These are phyloP conservation scores for Clarias macrocephalus DNA, from an alignment of 2,113 vertebrate species.

Conservation along the genomic window DNA sequence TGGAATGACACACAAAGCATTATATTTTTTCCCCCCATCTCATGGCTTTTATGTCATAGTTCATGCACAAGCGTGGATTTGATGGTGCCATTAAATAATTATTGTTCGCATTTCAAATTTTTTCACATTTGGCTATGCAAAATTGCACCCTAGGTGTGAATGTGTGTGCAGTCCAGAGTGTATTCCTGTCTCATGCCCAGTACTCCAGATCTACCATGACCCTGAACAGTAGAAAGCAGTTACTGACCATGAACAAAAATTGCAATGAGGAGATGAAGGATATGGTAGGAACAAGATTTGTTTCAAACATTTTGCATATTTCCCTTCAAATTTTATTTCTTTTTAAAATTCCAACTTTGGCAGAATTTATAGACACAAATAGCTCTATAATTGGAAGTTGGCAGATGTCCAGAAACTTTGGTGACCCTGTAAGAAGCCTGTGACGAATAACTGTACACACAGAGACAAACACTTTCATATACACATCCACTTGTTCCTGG, in stretches of 20 bases:
- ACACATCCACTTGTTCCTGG: background rate
- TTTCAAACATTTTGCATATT: background rate
- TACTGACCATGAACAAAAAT: background rate
- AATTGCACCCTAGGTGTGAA: background rate
- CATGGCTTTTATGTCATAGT: background rate
- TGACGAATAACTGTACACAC: background rate
- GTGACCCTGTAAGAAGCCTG: background rate
- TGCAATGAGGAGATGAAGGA: background rate
- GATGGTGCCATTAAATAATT: background rate
- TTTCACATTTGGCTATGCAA: background rate
- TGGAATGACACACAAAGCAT: background rate
- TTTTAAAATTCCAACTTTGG: background rate
- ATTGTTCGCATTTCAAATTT: background rate
- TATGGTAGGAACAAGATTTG: background rate
- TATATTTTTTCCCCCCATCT: background rate
- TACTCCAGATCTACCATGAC: background rate
- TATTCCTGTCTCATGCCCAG: background rate
- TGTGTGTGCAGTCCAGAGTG: background rate
- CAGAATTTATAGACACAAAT: background rate
- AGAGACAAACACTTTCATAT: background rate
- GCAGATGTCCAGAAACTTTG: slow-evolving; percentile 4
- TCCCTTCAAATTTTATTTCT: background rate
- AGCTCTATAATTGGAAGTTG: background rate
- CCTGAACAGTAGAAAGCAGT: background rate
- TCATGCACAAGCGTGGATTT: background rate